Percentiles rank a stretch among this genome's conserved stretches.
Conservation (phyloP, 2,797 vertebrate genomes). For the Dendrocincla fuliginosa region DNA sequence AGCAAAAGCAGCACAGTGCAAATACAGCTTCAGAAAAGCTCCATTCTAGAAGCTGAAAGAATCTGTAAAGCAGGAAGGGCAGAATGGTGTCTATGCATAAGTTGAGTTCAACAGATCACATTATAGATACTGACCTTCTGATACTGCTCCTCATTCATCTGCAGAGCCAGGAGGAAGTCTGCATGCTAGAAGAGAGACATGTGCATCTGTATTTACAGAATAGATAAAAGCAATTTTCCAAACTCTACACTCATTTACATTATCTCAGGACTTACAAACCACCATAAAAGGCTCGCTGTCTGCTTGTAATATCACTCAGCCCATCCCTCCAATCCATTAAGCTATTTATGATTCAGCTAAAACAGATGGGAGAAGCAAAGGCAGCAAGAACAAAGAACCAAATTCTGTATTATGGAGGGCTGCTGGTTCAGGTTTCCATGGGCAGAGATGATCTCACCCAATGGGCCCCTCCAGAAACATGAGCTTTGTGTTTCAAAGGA, state of each 20-base stretch:
- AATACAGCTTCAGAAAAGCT: background rate
- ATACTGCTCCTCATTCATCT: slow-evolving; percentile 98
- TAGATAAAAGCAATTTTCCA: background rate
- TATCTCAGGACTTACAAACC: background rate
- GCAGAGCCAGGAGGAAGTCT: slow-evolving; percentile 93
- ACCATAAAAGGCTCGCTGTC: background rate
- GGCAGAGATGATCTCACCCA: slow-evolving; percentile 4
- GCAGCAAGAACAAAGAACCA: slow-evolving; percentile 32
- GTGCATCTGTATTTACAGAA: slow-evolving; percentile 2
- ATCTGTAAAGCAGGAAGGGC: background rate
- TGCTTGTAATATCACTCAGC: slow-evolving; percentile 8
- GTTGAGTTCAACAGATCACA: background rate
- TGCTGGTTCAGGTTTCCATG: slow-evolving; percentile 8
- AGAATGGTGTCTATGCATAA: background rate
- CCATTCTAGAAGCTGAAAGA: background rate
- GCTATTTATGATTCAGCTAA: slow-evolving; percentile 57
- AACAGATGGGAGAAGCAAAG: slow-evolving; percentile 51
- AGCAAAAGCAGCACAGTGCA: background rate
- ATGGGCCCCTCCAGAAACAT: background rate
- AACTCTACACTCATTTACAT: background rate
- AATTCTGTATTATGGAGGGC: background rate
- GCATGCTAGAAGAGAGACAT: slow-evolving; percentile 83
- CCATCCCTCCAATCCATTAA: slow-evolving; percentile 46
- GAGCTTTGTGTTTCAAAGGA: background rate
- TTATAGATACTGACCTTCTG: slow-evolving; percentile 83